Evolutionary conservation across 2,113 vertebrate species (phyloP), one percentile per base, ranked within the genome.

Genomic region (Argyrosomus japonicus): DNA sequence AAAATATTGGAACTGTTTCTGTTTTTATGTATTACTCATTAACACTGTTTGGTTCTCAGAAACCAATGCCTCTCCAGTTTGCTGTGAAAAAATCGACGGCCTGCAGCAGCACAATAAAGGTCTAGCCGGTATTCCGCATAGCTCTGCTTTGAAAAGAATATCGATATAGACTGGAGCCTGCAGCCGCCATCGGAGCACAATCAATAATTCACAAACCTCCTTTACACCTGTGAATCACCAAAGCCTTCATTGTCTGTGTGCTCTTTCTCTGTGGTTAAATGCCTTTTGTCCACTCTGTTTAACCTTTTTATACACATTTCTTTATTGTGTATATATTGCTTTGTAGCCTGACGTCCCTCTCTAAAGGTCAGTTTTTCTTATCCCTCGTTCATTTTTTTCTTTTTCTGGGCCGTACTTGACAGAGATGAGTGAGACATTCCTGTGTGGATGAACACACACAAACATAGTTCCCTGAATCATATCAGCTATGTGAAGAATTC

Each of bases 181-280:
- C 79, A 73, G 74, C 77, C 58, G 61, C 69, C 50, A 53, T 68
- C 25, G 23, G 60, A 45, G 27, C 73, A 50, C 47, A 40, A 88
- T 93, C 88, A 84, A 92, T 93, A 89, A 90, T 84, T 83, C 77
- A 85, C 75, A 64, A 81, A 56, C 78, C 71, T 69, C 27, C 50
- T 72, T 63, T 40, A 83, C 65, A 88, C 61, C 70, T 84, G 67
- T 69, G 77, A 85, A 80, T 67, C 79, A 43, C 63, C 60, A 68
- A 60, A 64, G 58, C 64, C 14, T 76, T n/a, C 50, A 36, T 23
- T 61, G 70, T 75, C 75, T 82, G n/a, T 21, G 27, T n/a, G n/a
- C n/a, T 40, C 27, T 63, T 23, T 68, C 54, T 67, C 9, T 65
- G 65, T 60, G 60, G 3, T 51, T 82, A 23, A 74, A 61, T 19